Evolutionary conservation across 2,113 vertebrate species (phyloP), one percentile per base, ranked within the genome.

Genomic region (Nothoprocta perdicaria): DNA sequence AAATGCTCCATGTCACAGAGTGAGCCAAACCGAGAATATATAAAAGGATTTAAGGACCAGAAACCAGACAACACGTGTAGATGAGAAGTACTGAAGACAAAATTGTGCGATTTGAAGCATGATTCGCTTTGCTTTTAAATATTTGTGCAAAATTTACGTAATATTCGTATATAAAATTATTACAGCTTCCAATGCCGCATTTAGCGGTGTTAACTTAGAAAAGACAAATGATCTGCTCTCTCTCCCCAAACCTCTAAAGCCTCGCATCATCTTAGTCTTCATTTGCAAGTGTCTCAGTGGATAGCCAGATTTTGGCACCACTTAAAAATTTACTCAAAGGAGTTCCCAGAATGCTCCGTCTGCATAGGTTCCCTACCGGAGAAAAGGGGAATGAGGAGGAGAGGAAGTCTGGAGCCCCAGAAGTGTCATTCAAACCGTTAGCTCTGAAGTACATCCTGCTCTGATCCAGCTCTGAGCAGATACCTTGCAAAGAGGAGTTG

Each of bases 371-470:
- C 78, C 99, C 99, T 45, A 98, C 93, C 2, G 99, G 99, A 41
- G 98, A 98, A 94, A 99, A 99, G 0, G 99, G 99, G 89, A 99
- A 99, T 0, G 99, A 99, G 27, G 99, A 99, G 46, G 98, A 98
- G 58, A 99, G 98, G 55, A 97, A 98, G 40, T 99, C 99, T 3
- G 98, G 98, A 6, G 94, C 35, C 4, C 82, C 95, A 5, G 97
- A 61, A 43, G 93, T 33, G 55, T 98, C 97, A 2, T 93, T 89
- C 5, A 97, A 92, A 35, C 97, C 91, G 1, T 81, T 84, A 13
- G 97, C 98, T 76, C 96, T 97, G 95, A 99, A 99, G 96, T 99
- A 99, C 98, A 99, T 98, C 93, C 98, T 98, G 91, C 98, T 97
- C 63, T 98, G 98, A 86, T 97, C 97, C 68, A 94, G 92, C 33